Percentiles rank a stretch among this genome's conserved stretches.
Conservation (phyloP, 2,888 invertebrate species). For the Agrochola circellaris region DNA sequence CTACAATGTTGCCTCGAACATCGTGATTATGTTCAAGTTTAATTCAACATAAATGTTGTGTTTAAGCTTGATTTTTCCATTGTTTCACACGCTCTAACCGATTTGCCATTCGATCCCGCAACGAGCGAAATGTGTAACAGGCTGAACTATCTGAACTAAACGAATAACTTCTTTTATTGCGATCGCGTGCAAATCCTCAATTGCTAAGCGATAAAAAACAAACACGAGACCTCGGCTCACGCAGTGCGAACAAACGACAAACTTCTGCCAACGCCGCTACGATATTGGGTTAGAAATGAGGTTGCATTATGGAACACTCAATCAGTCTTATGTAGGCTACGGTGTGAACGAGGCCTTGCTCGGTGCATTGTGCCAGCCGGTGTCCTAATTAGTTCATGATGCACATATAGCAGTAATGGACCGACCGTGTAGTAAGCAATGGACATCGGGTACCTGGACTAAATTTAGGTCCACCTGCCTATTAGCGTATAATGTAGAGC, state of each 20-base stretch:
- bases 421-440: constrained; percentile 70
- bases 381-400: constrained; percentile 76
- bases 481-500: constrained; percentile 61
- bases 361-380: constrained; percentile 63
- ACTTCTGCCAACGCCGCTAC: constrained; percentile 44
- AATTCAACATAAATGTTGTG: too few species aligned
- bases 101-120: constrained; percentile 46
- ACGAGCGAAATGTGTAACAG: constrained; percentile 39
- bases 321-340: constrained; percentile 27
- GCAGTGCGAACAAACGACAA: constrained; percentile 46
- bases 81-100: constrained; percentile 47
- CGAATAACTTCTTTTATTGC: constrained; percentile 65
- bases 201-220: constrained; percentile 62
- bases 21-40: neutral
- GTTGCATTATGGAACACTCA: constrained; percentile 45
- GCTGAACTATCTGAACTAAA: constrained; percentile 56
- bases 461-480: constrained; percentile 62
- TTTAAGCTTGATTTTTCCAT: constrained; percentile 28
- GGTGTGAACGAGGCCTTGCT: constrained; percentile 46
- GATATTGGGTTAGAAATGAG: constrained; percentile 40
- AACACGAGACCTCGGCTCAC: constrained; percentile 45
- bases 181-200: constrained; percentile 65
- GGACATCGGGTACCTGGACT: constrained; percentile 55
- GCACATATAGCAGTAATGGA: constrained; percentile 76
- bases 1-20: constrained; percentile 3